These are phyloP conservation scores for Enteromius anoplus DNA, from an alignment of 2,797 vertebrate genomes.

Conservation along the genomic window DNA sequence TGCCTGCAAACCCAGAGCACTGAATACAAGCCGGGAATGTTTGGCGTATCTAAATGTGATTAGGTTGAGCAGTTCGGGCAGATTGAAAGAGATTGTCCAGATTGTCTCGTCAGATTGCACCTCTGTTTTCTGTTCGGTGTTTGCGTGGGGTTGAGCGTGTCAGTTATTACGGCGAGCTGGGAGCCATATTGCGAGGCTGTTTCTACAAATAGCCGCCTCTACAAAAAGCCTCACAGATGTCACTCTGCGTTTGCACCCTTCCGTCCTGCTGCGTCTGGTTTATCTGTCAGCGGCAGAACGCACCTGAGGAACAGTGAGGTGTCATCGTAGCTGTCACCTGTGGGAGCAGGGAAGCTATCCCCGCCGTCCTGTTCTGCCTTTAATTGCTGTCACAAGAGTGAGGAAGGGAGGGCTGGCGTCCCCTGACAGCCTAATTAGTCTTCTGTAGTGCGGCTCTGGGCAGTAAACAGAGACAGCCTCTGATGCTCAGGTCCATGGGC, in stretches of 20 bases:
- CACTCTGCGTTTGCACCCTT: conserved; percentile 56
- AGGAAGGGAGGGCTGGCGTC: conserved; percentile 52
- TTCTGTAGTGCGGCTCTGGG: conserved; percentile 64
- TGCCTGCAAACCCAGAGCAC: conserved; percentile 60
- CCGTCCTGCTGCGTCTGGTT: conserved; percentile 47
- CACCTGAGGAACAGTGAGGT: conserved; percentile 56
- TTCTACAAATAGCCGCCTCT: conserved; percentile 46
- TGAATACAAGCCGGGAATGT: conserved; percentile 32
- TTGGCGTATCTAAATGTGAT: conserved; percentile 12
- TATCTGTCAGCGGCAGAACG: conserved; percentile 59
- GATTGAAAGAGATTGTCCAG: conserved; percentile 46
- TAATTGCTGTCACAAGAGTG: conserved; percentile 75
- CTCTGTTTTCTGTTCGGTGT: conserved; percentile 12
- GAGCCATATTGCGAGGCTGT: conserved; percentile 40
- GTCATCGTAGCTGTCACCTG: conserved; percentile 58
- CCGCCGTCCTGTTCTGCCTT: conserved; percentile 64
- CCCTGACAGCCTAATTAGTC: conserved; percentile 75
- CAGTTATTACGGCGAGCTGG: conserved; percentile 27
- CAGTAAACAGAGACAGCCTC: conserved; percentile 56
- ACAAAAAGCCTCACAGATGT: conserved; percentile 55
- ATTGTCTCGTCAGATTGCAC: conserved; percentile 45
- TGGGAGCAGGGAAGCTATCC: conserved; percentile 39
- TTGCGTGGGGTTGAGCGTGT: conserved; percentile 34
- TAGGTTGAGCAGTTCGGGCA: conserved; percentile 14
- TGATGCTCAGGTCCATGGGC: conserved; percentile 33